Conservation (phyloP, 2,113 vertebrate species). For the Chrysochloris asiatica region DNA sequence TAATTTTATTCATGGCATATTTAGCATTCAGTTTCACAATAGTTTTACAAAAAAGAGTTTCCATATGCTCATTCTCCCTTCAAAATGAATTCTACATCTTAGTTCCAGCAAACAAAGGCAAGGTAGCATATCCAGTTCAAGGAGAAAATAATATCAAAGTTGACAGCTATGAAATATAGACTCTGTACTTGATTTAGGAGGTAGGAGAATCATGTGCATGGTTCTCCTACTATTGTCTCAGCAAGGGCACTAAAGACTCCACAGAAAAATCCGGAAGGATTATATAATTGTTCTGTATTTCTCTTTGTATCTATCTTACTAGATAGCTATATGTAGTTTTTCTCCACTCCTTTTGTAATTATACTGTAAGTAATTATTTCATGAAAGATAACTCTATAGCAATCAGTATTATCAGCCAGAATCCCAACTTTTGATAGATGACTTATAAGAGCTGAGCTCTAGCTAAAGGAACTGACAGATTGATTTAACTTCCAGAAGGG, state of each 20-base stretch:
- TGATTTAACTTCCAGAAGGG: conserved; percentile 34
- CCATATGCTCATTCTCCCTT: conserved; percentile 33
- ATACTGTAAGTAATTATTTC: conserved; percentile 65
- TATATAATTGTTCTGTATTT: no score
- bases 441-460: conserved; percentile 46
- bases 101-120: conserved; percentile 27
- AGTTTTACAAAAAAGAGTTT: neutral
- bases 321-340: neutral
- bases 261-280: neutral
- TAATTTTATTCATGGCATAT: conserved; percentile 31
- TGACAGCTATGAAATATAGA: conserved; percentile 47
- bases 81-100: neutral
- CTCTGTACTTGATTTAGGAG: neutral
- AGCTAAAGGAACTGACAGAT: conserved; percentile 62
- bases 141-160: conserved; percentile 19
- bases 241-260: conserved; percentile 64
- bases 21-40: conserved; percentile 40
- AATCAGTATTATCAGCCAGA: conserved; percentile 48
- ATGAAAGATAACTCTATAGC: no score
- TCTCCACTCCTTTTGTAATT: conserved; percentile 18
- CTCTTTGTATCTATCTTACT: no score
- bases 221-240: conserved; percentile 35
- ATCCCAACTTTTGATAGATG: conserved; percentile 68
- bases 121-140: neutral
- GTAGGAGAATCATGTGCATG: neutral